These are phyloP conservation scores for Alloscopus bannaensis DNA, from an alignment of 2,888 invertebrate genomes.

Conservation along the genomic window DNA sequence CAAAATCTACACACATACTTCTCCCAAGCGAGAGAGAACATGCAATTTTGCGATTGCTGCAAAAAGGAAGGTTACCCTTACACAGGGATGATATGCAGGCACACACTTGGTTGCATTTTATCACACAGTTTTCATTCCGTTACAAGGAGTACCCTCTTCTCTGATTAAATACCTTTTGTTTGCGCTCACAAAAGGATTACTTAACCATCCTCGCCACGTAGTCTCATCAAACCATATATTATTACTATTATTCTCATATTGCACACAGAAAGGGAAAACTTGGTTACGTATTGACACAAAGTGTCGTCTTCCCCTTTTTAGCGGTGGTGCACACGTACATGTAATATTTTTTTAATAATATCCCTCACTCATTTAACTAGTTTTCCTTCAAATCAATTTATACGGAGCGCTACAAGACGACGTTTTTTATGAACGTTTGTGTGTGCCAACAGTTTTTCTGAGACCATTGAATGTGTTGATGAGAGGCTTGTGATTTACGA, in stretches of 20 bases:
- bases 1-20: too few species aligned
- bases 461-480: neutral
- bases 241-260: conserved; percentile 21
- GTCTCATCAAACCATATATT: conserved; percentile 3
- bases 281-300: conserved; percentile 20
- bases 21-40: too few species aligned
- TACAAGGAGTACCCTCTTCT: too few species aligned
- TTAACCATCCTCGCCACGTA: conserved; percentile 5
- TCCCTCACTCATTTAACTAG: too few species aligned
- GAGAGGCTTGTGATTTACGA: conserved; percentile 3
- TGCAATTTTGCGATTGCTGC: conserved; percentile 46
- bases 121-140: too few species aligned
- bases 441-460: too few species aligned
- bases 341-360: too few species aligned
- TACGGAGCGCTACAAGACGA: too few species aligned
- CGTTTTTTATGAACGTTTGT: too few species aligned
- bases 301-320: conserved; percentile 27
- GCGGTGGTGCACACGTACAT: too few species aligned
- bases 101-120: neutral
- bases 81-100: neutral
- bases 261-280: conserved; percentile 43
- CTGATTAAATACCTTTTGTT: conserved; percentile 17
- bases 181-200: conserved; percentile 10
- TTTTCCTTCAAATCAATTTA: neutral
- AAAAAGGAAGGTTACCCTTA: conserved; percentile 53